phyloP scores from a whole-genome alignment of 2,113 vertebrate species.

The Semnornis frantzii region DNA sequence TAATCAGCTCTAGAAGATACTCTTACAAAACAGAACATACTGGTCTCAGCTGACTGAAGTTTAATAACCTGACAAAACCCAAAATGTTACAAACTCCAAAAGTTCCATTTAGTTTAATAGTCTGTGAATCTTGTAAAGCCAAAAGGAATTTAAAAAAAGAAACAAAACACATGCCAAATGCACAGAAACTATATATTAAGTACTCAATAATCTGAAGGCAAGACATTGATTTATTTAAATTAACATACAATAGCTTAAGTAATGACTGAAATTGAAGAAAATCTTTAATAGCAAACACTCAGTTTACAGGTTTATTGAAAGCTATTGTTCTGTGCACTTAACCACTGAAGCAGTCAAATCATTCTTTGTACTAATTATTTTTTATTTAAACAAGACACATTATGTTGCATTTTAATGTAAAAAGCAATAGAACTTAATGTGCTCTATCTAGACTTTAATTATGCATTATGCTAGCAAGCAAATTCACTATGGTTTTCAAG shows the following conservation, averaged over 20 bases:
- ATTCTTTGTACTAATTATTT: not conserved
- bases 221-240: not conserved
- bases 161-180: not conserved
- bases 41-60: not conserved
- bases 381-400: not conserved
- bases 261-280: not conserved
- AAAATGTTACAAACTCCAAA: accelerated
- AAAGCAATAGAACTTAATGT: not conserved
- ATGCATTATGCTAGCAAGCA: not conserved
- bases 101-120: not conserved
- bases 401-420: not conserved
- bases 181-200: not conserved
- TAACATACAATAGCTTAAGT: not conserved
- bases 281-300: not conserved
- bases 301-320: not conserved
- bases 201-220: not conserved
- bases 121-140: not conserved
- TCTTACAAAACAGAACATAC: not conserved
- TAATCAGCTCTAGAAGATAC: not conserved
- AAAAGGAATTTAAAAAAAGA: not conserved
- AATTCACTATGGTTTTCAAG: not conserved
- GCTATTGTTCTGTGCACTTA: not conserved
- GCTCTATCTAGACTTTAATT: not conserved
- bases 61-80: not conserved
- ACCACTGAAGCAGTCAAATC: not conserved